Evolutionary conservation across 2,113 vertebrate species (phyloP).

Genomic region (Spea bombifrons): DNA sequence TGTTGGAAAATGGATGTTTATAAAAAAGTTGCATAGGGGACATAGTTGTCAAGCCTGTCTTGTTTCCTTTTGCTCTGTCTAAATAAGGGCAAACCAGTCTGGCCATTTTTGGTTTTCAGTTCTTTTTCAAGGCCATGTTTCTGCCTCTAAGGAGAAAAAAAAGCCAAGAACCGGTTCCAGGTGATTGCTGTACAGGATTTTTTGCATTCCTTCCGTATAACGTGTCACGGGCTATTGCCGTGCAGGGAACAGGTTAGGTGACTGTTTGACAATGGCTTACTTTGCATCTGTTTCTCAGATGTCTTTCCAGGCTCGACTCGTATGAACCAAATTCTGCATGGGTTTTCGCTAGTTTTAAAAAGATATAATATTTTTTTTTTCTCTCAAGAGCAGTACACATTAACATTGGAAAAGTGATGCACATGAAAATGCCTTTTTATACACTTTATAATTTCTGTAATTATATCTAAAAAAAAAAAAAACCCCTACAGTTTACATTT

Average conservation of each 20-base stretch:
- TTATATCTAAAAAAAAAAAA: no score
- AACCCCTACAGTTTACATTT: no score
- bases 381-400: no score
- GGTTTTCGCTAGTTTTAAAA: no score
- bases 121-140: not conserved
- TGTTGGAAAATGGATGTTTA: no score
- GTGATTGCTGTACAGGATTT: slow-evolving; percentile 21
- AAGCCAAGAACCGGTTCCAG: slow-evolving; percentile 8
- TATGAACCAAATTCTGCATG: not conserved
- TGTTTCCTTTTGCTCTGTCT: not conserved
- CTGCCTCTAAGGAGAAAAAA: not conserved
- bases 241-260: slow-evolving; percentile 24
- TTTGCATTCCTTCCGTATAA: slow-evolving; percentile 25
- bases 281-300: not conserved
- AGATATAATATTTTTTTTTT: no score
- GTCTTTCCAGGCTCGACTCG: not conserved
- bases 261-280: slow-evolving; percentile 18
- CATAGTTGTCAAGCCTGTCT: not conserved
- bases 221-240: slow-evolving; percentile 4
- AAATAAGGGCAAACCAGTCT: not conserved
- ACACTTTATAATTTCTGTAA: no score
- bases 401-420: no score
- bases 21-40: no score
- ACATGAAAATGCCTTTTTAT: no score
- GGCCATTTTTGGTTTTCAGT: not conserved